phyloP scores from a whole-genome alignment of 2,888 invertebrate species.

The Ceratothoa steindachneri region DNA sequence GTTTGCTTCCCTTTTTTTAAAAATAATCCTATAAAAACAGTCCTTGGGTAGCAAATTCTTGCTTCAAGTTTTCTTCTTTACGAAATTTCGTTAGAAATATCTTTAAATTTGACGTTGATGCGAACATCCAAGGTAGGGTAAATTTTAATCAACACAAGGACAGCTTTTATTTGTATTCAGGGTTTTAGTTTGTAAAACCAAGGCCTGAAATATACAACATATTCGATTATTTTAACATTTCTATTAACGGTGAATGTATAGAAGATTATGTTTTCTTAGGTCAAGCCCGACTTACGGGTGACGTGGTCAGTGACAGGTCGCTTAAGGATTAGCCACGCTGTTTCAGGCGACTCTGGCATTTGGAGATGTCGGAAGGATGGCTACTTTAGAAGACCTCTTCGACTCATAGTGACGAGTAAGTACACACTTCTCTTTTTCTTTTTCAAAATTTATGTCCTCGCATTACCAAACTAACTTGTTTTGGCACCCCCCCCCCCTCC shows the following conservation, averaged over 20 bases:
- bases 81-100: too few species aligned
- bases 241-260: too few species aligned
- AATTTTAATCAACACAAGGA: not conserved
- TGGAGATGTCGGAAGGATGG: slow-evolving; percentile 31
- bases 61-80: too few species aligned
- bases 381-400: slow-evolving; percentile 1
- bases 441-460: too few species aligned
- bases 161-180: not conserved
- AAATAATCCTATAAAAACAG: too few species aligned
- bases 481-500: too few species aligned
- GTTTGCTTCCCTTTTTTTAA: too few species aligned
- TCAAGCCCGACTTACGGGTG: slow-evolving; percentile 29
- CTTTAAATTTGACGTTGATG: too few species aligned
- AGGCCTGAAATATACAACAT: not conserved
- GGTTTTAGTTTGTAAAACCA: not conserved
- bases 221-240: not conserved
- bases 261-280: slow-evolving; percentile 12
- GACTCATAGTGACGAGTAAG: slow-evolving; percentile 41
- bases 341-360: slow-evolving; percentile 30
- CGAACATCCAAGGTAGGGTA: too few species aligned
- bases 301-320: slow-evolving; percentile 36
- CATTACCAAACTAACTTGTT: too few species aligned
- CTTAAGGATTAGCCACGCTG: slow-evolving; percentile 35
- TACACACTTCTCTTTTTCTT: too few species aligned
- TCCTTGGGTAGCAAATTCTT: too few species aligned